Conservation (phyloP, 2,888 invertebrate genomes). For the Drosophila paranaensis region DNA sequence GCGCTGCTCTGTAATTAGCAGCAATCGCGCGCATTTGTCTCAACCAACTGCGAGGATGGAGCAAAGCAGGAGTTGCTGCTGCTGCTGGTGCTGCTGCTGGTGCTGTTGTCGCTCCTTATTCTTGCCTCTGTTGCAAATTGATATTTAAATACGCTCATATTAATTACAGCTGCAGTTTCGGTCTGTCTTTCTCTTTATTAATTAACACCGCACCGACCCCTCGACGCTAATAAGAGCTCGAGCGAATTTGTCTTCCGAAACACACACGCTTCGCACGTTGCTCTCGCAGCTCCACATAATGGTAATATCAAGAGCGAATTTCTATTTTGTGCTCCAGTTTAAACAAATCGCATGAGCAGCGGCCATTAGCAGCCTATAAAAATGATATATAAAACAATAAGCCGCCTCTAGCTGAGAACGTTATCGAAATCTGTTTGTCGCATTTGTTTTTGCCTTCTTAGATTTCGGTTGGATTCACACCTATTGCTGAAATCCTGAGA, state of each 20-base stretch:
- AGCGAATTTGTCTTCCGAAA: slow-evolving; percentile 71
- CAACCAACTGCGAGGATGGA: slow-evolving; percentile 30
- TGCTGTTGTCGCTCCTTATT: slow-evolving; percentile 12
- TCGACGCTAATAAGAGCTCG: slow-evolving; percentile 66
- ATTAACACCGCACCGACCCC: slow-evolving; percentile 58
- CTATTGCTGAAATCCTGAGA: not conserved
- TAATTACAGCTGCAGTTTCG: slow-evolving; percentile 70
- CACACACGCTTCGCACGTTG: slow-evolving; percentile 50
- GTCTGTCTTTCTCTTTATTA: slow-evolving; percentile 55
- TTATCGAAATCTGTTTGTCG: not conserved
- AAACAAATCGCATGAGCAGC: slow-evolving; percentile 75
- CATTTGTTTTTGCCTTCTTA: slow-evolving; percentile 1
- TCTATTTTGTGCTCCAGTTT: not conserved
- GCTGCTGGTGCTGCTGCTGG: slow-evolving; percentile 10
- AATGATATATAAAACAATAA: slow-evolving; percentile 70
- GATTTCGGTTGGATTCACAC: slow-evolving; percentile 12
- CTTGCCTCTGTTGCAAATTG: slow-evolving; percentile 67
- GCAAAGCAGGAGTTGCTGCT: slow-evolving; percentile 19
- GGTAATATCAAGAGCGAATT: not conserved
- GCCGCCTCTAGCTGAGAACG: slow-evolving; percentile 10
- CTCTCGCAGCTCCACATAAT: not conserved
- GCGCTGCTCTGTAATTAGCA: slow-evolving; percentile 72
- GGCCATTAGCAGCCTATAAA: slow-evolving; percentile 80
- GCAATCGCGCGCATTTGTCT: slow-evolving; percentile 78
- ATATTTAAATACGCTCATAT: slow-evolving; percentile 83